Evolutionary conservation across 1,140 invertebrate genomes (phyloP).

Genomic region (Notospermus geniculatus): DNA sequence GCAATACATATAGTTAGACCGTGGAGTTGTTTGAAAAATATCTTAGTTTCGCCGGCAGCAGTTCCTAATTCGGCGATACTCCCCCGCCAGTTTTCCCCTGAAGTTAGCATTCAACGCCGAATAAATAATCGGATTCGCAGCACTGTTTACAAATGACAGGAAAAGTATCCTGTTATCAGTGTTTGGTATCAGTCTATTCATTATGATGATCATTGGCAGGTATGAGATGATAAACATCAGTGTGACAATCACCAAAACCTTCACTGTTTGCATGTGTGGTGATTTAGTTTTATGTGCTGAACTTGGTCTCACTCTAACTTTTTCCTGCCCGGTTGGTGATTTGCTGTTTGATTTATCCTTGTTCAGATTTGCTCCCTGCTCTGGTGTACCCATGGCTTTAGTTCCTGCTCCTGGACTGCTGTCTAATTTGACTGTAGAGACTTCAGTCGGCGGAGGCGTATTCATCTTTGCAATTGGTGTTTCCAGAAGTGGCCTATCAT

Average conservation of each 20-base stretch:
- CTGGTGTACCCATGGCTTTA: too few species aligned
- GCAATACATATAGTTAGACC: too few species aligned
- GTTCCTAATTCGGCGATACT: too few species aligned
- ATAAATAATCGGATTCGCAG: slow-evolving; percentile 50
- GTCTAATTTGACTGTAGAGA: too few species aligned
- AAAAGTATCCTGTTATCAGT: slow-evolving; percentile 32
- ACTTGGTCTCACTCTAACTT: background rate
- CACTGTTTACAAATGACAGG: slow-evolving; percentile 50
- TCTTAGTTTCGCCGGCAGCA: too few species aligned
- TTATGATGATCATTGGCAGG: slow-evolving; percentile 38
- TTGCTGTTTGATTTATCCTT: background rate
- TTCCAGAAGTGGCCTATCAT: too few species aligned
- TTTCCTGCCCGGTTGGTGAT: slow-evolving; percentile 1
- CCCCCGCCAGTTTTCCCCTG: slow-evolving; percentile 32
- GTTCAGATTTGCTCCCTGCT: too few species aligned
- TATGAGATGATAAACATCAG: slow-evolving; percentile 37
- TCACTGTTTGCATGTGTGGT: slow-evolving; percentile 33
- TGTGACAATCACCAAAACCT: slow-evolving; percentile 39
- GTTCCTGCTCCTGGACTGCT: too few species aligned
- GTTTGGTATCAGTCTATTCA: slow-evolving; percentile 22
- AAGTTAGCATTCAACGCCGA: slow-evolving; percentile 50
- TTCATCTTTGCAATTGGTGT: too few species aligned
- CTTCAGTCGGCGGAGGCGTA: too few species aligned
- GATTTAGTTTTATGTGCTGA: background rate
- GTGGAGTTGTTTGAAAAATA: too few species aligned